Conservation (phyloP, 2,797 vertebrate species). For the Sebastes diploproa region DNA sequence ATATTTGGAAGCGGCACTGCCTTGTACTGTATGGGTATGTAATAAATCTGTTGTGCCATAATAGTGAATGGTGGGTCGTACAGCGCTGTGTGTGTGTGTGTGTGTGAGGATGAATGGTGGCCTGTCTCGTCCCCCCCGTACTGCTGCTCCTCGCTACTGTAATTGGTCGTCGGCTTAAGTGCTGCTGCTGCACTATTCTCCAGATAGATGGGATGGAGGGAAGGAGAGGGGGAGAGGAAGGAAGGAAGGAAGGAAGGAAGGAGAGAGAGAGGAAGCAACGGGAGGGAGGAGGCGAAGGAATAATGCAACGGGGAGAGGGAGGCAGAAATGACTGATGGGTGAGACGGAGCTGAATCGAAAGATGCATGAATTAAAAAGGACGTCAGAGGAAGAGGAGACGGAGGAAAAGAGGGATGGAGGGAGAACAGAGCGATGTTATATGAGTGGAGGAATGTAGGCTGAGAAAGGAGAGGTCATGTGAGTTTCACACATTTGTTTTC, state of each 20-base stretch:
- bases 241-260: neutral
- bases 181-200: slow-evolving; percentile 77
- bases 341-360: slow-evolving; percentile 36
- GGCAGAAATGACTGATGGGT: slow-evolving; percentile 42
- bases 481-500: neutral
- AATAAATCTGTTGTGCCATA: slow-evolving; percentile 75
- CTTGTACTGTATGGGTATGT: slow-evolving; percentile 67
- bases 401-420: neutral
- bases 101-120: slow-evolving; percentile 66
- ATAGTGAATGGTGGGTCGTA: slow-evolving; percentile 55
- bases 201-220: slow-evolving; percentile 66
- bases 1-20: slow-evolving; percentile 72
- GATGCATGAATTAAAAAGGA: slow-evolving; percentile 36
- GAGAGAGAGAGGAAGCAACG: neutral
- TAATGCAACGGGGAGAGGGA: neutral
- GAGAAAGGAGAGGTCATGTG: slow-evolving; percentile 6
- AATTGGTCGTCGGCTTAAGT: slow-evolving; percentile 79
- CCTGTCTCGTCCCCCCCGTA: slow-evolving; percentile 60
- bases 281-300: neutral
- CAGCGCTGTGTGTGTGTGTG: slow-evolving; percentile 19
- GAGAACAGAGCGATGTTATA: neutral
- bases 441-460: slow-evolving; percentile 22
- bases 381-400: neutral
- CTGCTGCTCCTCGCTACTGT: slow-evolving; percentile 64
- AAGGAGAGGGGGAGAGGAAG: neutral